Evolutionary conservation across 2,113 vertebrate species (phyloP), one percentile per base, ranked within the genome.

Genomic region (Hiodon alosoides): DNA sequence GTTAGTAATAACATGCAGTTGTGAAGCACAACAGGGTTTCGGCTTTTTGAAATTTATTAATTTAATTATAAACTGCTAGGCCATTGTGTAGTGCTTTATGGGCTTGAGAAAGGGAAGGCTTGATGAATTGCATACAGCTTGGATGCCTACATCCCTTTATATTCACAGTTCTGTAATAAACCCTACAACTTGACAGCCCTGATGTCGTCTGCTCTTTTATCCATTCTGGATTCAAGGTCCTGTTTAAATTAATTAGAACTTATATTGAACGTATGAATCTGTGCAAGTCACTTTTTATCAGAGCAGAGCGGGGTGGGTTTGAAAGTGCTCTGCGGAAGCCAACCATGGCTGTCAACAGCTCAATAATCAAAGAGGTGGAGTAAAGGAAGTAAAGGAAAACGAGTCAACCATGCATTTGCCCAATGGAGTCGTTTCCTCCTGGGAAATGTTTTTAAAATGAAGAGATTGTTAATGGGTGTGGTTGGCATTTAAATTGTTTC

Each of bases 131-230:
- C 55, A 57, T 11, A 69, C 8, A 55, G 51, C n/a, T 13, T 51
- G 31, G 14, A 2, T 8, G 16, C 89, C 92, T 91, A 90, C 90
- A 90, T 94, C 91, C 90, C 93, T 90, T 95, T 96, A 94, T 97
- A 96, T 91, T 88, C 89, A 93, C 92, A 92, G 93, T 90, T 94
- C 89, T 85, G 86, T 93, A 98, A 98, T 97, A 98, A 99, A 99
- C 88, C 90, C 92, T 93, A 94, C 93, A 85, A 89, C 86, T 84
- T 89, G 79, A 86, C 73, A 75, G 68, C 74, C 51, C 76, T 69
- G 57, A 50, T 17, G 76, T 79, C 73, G 87, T 16, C 75, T 83
- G 51, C 48, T 77, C 53, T 84, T 64, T 84, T 86, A 68, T 67
- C 31, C 46, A 57, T 46, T 47, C 58, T 61, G 17, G 3, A 59